Conservation (phyloP, 2,888 invertebrate genomes). For the Acrocera orbiculus region DNA sequence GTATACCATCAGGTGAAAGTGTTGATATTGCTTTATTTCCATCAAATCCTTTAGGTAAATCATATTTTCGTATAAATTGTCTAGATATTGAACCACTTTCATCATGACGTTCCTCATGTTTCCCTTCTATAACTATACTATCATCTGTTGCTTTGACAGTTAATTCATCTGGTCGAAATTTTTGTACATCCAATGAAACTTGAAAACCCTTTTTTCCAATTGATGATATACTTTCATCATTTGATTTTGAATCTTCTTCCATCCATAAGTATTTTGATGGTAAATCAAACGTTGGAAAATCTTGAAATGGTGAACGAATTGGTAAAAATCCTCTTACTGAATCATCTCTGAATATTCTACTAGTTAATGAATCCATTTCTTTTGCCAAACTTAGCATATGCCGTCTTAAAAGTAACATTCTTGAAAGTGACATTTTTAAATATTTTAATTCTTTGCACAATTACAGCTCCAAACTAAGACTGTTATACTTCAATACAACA, state of each 20-base stretch:
- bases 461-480: too few species aligned
- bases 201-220: conserved; percentile 46
- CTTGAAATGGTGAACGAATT: conserved; percentile 1
- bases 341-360: background rate
- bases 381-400: conserved; percentile 2
- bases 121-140: conserved; percentile 53
- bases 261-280: conserved; percentile 15
- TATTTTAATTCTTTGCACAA: too few species aligned
- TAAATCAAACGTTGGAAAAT: too few species aligned
- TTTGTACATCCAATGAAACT: conserved; percentile 56
- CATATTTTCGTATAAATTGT: conserved; percentile 57
- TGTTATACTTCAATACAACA: too few species aligned
- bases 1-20: conserved; percentile 56
- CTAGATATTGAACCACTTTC: conserved; percentile 58
- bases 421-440: too few species aligned
- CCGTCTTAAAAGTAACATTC: too few species aligned
- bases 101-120: conserved; percentile 57
- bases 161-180: conserved; percentile 63
- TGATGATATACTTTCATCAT: background rate
- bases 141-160: conserved; percentile 59
- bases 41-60: conserved; percentile 56
- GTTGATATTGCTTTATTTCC: conserved; percentile 53
- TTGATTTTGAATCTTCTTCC: conserved; percentile 16
- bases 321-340: background rate
- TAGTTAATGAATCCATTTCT: background rate